These are phyloP conservation scores for Drosophila sordidula DNA, from an alignment of 2,888 invertebrate genomes.

Conservation along the genomic window DNA sequence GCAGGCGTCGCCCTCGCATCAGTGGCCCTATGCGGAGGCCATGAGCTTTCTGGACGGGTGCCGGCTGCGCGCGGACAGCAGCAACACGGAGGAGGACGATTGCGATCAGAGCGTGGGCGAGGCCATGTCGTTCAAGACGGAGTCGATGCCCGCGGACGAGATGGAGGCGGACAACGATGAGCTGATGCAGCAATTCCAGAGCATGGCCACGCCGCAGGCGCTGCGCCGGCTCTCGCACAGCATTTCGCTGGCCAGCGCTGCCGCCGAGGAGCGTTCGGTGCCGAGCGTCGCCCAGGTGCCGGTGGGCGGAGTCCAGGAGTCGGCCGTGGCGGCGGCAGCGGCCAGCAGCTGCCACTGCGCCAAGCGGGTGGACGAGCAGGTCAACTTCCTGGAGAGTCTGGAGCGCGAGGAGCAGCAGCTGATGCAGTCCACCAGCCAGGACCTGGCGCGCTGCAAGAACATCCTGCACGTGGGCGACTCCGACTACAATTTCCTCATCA, in stretches of 20 bases:
- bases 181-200: constrained; percentile 76
- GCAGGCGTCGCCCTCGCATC: constrained; percentile 36
- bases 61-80: constrained; percentile 39
- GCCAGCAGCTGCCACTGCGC: constrained; percentile 71
- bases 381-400: constrained; percentile 74
- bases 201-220: constrained; percentile 79
- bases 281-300: not conserved
- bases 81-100: constrained; percentile 61
- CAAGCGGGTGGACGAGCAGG: constrained; percentile 74
- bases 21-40: constrained; percentile 54
- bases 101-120: constrained; percentile 8
- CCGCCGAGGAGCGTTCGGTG: constrained; percentile 58
- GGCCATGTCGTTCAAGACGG: constrained; percentile 53
- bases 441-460: constrained; percentile 73
- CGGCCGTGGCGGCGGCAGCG: constrained; percentile 61
- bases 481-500: constrained; percentile 81
- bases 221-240: constrained; percentile 73
- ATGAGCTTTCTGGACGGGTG: constrained; percentile 61
- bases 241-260: constrained; percentile 71
- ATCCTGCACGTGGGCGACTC: constrained; percentile 79
- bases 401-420: constrained; percentile 79
- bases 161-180: constrained; percentile 77
- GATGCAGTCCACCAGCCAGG: constrained; percentile 79
- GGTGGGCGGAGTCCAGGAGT: constrained; percentile 6
- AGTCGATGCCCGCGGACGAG: constrained; percentile 49